Base-by-base conservation (phyloP, 1,140 invertebrate species). In the Tetragonula clypearis region DNA sequence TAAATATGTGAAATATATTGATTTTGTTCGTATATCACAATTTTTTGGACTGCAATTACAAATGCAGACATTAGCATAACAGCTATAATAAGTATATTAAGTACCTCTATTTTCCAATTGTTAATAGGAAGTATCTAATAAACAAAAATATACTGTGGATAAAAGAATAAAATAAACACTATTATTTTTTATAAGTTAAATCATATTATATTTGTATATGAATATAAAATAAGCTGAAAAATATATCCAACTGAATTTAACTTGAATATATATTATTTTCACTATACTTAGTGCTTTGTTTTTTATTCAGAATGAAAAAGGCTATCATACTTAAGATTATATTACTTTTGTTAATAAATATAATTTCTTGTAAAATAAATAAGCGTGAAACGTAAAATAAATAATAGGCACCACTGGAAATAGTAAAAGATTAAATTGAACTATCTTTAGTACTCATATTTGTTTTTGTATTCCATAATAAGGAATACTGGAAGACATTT, bases 351-450 rank as follows among this genome's bases (percentile, higher is more conserved):
- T 84, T 87, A 85, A 91, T 85, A 86, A 85, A 86, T 89, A 74
- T 92, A 82, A 71, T 84, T 84, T 82, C 88, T 89, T 86, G 86
- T 82, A 84, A 90, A 68, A 65, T 62, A 85, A 15, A 65, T 60
- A 58, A 74, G 12, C 77, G 79, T 89, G 60, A 90, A 92, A 78
- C 87, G 90, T 88, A 93, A 76, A 90, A 91, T 92, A 86, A 91
- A 88, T 90, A 93, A 89, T 89, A 93, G 90, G 91, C 93, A 93
- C 90, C 91, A 91, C 90, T 94, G 93, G 76, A 92, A 93, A 88
- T 86, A 92, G 68, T 90, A 91, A 91, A 92, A 92, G 72, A 88
- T 92, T 87, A 76, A 87, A 77, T 93, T 90, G 60, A 91, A 72
- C 78, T 85, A 73, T 85, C 76, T 90, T 90, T 90, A 92, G 60